Evolutionary conservation across 2,797 vertebrate genomes (phyloP), one percentile per base, ranked within the genome.

Genomic region (Sciurus vulgaris): DNA sequence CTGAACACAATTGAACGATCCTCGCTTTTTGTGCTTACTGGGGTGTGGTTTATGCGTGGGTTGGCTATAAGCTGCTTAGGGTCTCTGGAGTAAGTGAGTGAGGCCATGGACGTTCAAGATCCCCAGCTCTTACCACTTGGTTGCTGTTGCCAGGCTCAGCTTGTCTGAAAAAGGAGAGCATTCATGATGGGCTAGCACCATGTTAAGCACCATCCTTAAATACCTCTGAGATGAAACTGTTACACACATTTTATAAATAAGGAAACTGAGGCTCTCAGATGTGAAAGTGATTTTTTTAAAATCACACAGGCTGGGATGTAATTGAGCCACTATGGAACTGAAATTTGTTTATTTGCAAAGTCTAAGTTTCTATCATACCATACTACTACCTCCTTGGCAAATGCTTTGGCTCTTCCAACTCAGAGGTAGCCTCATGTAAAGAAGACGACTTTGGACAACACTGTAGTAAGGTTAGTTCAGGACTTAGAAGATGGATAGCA

Each of bases 1-100:
- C 89, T 41, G 86, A 92, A 96, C 96, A 97, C 97, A 97, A 97
- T 95, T 91, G 96, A 96, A 91, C 82, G 86, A 84, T 89, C 84
- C 93, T 35, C 59, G 86, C 56, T 97, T 97, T 97, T 97, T 96
- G 95, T 97, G 69, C 93, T 72, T 47, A 54, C 74, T 54, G 38
- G 89, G 93, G 89, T 94, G 95, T 96, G 94, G 89, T 91, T 17
- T 94, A 79, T 85, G 54, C 93, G 44, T 61, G 89, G 78, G 44
- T 87, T 86, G 49, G 22, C 54, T 61, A 4, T 78, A 91, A 94
- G 92, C 77, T 90, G 26, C 63, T 79, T 73, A 56, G 54, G 89
- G 86, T 94, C 94, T 91, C 79, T n/a, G 49, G 77, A 85, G 70
- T 82, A 26, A 88, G 84, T 84, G 81, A 92, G 35, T 51, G 74